Evolutionary conservation across 2,888 invertebrate genomes (phyloP).

Genomic region (Steinernema scapterisci): DNA sequence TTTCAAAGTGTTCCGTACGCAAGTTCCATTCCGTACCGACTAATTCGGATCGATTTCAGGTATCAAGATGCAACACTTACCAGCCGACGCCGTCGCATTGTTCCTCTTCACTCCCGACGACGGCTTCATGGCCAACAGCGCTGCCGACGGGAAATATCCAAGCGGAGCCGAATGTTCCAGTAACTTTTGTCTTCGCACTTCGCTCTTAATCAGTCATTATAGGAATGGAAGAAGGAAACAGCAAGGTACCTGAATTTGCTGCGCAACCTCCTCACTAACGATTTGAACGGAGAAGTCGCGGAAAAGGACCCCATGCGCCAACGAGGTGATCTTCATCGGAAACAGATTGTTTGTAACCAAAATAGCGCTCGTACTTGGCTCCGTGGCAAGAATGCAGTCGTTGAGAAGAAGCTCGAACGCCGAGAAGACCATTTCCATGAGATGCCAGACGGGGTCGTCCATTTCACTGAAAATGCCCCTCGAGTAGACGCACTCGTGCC

Average conservation of each 20-base stretch:
- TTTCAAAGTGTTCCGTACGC: too few relatives aligned
- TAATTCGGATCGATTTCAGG: too few relatives aligned
- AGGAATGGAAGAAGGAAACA: background rate
- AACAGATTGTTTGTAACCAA: slow-evolving; percentile 53
- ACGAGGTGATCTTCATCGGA: slow-evolving; percentile 48
- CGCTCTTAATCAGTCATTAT: slow-evolving; percentile 35
- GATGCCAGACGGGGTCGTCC: slow-evolving; percentile 26
- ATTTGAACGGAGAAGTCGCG: slow-evolving; percentile 39
- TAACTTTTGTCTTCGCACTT: slow-evolving; percentile 44
- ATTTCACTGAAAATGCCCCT: background rate
- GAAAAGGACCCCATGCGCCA: slow-evolving; percentile 37
- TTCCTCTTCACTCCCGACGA: slow-evolving; percentile 52
- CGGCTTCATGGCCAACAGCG: slow-evolving; percentile 51
- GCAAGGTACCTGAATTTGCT: slow-evolving; percentile 43
- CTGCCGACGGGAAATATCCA: slow-evolving; percentile 46
- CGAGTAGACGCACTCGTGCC: slow-evolving; percentile 12
- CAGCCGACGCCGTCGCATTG: slow-evolving; percentile 42
- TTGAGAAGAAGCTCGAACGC: slow-evolving; percentile 30
- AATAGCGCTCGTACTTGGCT: slow-evolving; percentile 47
- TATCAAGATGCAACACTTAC: background rate
- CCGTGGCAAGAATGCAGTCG: slow-evolving; percentile 32
- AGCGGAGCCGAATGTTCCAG: slow-evolving; percentile 45
- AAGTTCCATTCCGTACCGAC: too few relatives aligned
- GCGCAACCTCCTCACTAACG: slow-evolving; percentile 44
- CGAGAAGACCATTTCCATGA: slow-evolving; percentile 26